phyloP scores from a whole-genome alignment of 2,113 vertebrate species.

The Nothocercus nigrocapillus region DNA sequence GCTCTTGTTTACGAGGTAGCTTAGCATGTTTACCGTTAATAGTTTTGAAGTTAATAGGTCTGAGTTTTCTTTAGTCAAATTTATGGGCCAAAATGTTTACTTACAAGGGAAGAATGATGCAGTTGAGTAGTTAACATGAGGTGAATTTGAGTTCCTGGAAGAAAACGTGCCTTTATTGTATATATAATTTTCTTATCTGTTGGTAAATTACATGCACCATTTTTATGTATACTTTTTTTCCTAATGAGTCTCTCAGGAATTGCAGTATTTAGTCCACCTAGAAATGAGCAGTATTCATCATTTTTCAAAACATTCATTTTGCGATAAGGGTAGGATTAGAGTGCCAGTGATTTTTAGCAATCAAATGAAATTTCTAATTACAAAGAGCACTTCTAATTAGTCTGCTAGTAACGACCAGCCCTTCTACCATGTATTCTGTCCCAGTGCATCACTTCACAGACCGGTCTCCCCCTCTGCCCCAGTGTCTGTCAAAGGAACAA shows the following conservation, averaged over 20 bases:
- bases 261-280: not conserved
- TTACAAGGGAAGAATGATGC: not conserved
- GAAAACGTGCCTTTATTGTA: not conserved
- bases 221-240: not conserved
- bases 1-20: not conserved
- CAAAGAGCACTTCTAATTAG: slow-evolving; percentile 14
- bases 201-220: not conserved
- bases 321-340: not conserved
- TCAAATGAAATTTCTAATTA: slow-evolving; percentile 57
- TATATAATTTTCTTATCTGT: not conserved
- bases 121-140: not conserved
- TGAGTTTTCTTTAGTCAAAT: not conserved
- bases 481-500: not conserved
- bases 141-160: not conserved
- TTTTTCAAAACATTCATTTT: slow-evolving; percentile 35
- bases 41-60: not conserved
- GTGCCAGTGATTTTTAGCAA: slow-evolving; percentile 29
- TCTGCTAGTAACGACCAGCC: slow-evolving; percentile 22
- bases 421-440: not conserved
- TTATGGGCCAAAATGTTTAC: not conserved
- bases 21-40: fast-evolving
- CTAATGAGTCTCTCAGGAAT: not conserved
- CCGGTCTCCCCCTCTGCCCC: not conserved
- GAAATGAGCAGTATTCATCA: not conserved
- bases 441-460: not conserved